A percentile compares a stretch with the other conserved stretches of the same genome.
These are phyloP conservation scores for Numenius phaeopus DNA, from an alignment of 2,797 vertebrate genomes.

Conservation along the genomic window DNA sequence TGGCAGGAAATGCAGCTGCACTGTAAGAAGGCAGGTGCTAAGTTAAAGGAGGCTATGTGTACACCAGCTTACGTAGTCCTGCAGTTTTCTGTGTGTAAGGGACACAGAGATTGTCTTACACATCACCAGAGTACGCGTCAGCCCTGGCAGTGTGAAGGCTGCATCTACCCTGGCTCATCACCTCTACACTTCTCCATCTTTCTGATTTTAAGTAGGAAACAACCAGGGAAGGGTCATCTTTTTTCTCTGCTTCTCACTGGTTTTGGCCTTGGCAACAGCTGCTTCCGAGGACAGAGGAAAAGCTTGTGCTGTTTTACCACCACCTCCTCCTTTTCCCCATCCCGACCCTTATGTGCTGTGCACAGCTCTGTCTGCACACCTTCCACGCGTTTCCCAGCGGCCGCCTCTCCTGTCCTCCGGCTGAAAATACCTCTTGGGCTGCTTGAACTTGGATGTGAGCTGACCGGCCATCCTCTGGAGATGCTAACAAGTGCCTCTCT, in stretches of 20 bases:
- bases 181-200: not conserved
- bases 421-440: not conserved
- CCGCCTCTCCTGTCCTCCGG: not conserved
- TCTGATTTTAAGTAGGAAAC: not conserved
- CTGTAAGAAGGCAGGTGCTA: not conserved
- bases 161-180: not conserved
- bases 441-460: not conserved
- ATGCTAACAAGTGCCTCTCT: not conserved
- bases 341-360: not conserved
- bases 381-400: not conserved
- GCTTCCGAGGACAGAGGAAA: not conserved
- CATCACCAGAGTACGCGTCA: not conserved
- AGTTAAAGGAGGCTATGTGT: not conserved
- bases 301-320: not conserved
- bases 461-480: not conserved
- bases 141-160: not conserved
- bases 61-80: not conserved
- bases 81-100: not conserved
- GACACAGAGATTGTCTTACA: not conserved
- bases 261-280: not conserved
- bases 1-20: not conserved
- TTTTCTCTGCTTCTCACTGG: not conserved
- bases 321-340: not conserved
- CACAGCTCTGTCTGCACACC: rapidly evolving
- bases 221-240: not conserved